Evolutionary conservation across 2,888 invertebrate species (phyloP).

Genomic region (Heliothis peltigera): DNA sequence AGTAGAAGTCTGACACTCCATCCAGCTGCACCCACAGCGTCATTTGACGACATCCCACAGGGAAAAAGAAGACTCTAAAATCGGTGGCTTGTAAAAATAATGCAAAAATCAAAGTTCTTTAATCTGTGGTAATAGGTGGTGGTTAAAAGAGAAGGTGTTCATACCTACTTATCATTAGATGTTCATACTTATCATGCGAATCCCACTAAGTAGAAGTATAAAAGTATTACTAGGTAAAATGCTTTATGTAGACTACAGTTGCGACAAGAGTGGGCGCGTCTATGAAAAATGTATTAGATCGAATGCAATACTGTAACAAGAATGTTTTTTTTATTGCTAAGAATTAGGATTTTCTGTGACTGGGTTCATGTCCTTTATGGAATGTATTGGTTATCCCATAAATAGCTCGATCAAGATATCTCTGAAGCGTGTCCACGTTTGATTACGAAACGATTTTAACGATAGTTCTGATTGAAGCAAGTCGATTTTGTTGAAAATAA

Average conservation of each 20-base stretch:
- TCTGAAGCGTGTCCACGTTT: background rate
- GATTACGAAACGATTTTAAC: background rate
- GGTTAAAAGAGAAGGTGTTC: too few species aligned
- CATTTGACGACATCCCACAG: too few species aligned
- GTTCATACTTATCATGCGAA: too few species aligned
- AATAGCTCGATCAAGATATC: slow-evolving; percentile 24
- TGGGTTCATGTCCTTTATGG: background rate
- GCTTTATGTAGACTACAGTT: slow-evolving; percentile 19
- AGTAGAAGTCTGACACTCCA: too few species aligned
- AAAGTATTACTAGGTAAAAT: slow-evolving; percentile 1
- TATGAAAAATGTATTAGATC: slow-evolving; percentile 51
- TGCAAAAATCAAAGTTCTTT: too few species aligned
- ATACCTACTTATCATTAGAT: too few species aligned
- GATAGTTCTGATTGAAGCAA: too few species aligned
- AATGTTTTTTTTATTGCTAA: slow-evolving; percentile 18
- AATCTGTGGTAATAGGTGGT: too few species aligned
- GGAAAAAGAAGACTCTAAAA: too few species aligned
- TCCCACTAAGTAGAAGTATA: slow-evolving; percentile 5
- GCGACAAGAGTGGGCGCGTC: slow-evolving; percentile 34
- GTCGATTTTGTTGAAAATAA: too few species aligned
- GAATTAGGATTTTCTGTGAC: slow-evolving; percentile 16
- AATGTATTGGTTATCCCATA: slow-evolving; percentile 15
- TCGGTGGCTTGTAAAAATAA: too few species aligned
- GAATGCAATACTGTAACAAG: slow-evolving; percentile 18
- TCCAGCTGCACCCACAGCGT: too few species aligned